A percentile compares a stretch with the other conserved stretches of the same genome.
phyloP scores from a whole-genome alignment of 1,140 invertebrate species.

The Drosophila orosa region DNA sequence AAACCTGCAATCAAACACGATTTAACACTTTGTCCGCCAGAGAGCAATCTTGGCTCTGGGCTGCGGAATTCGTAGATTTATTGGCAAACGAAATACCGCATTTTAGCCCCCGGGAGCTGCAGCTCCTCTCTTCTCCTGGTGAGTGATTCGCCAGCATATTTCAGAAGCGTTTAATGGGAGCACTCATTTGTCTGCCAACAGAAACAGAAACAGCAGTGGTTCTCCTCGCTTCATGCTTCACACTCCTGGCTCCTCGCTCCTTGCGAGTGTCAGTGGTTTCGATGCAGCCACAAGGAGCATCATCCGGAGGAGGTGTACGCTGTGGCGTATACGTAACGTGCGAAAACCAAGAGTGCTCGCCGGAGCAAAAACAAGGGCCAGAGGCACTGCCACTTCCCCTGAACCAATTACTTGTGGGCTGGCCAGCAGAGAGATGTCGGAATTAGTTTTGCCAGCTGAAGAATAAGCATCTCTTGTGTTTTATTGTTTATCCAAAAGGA shows the following conservation, averaged over 20 bases:
- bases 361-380: conserved; percentile 33
- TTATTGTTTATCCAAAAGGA: conserved; percentile 49
- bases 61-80: conserved; percentile 62
- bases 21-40: conserved; percentile 37
- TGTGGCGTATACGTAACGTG: conserved; percentile 69
- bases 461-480: conserved; percentile 43
- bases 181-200: conserved; percentile 77
- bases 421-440: conserved; percentile 19
- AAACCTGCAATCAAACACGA: conserved; percentile 27
- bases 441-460: conserved; percentile 47
- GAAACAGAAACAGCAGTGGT: conserved; percentile 18
- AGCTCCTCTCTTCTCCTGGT: conserved; percentile 23
- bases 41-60: conserved; percentile 23
- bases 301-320: conserved; percentile 26
- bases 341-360: conserved; percentile 46
- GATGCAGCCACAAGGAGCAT: conserved; percentile 41
- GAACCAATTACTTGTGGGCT: conserved; percentile 49
- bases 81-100: conserved; percentile 40
- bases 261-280: conserved; percentile 37
- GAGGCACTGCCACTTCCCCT: conserved; percentile 27
- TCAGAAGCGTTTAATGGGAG: conserved; percentile 74
- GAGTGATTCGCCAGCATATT: conserved; percentile 80
- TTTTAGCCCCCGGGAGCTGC: conserved; percentile 1
- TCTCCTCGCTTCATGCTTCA: neutral
- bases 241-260: neutral